Evolutionary conservation across 2,888 invertebrate genomes (phyloP).

Genomic region (Drosophila ustulata): DNA sequence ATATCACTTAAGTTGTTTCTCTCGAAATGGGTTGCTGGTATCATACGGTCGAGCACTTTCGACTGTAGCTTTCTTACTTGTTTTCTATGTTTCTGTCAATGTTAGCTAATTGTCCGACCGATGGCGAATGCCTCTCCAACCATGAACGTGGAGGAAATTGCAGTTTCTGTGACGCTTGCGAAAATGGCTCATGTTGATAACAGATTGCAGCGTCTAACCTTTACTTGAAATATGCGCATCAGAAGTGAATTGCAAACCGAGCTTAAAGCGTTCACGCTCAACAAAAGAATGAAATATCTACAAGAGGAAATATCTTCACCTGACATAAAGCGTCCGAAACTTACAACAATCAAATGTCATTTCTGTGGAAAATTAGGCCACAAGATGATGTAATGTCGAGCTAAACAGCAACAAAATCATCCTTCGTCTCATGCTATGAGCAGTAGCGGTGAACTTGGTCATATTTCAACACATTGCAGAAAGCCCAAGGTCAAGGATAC

Average conservation of each 20-base stretch:
- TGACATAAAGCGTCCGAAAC: slow-evolving; percentile 7
- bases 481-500: no score
- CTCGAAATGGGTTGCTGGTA: no score
- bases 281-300: slow-evolving; percentile 3
- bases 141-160: slow-evolving; percentile 26
- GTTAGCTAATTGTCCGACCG: no score
- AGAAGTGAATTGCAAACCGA: slow-evolving; percentile 7
- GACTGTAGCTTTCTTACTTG: no score
- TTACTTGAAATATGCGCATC: slow-evolving; percentile 16
- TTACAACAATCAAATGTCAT: slow-evolving; percentile 16
- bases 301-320: slow-evolving; percentile 3
- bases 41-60: no score
- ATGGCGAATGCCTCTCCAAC: no score
- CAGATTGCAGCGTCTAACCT: slow-evolving; percentile 25
- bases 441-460: not conserved
- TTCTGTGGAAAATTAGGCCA: slow-evolving; percentile 22
- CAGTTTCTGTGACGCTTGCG: slow-evolving; percentile 29
- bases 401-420: slow-evolving; percentile 17
- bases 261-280: not conserved
- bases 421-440: not conserved
- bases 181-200: slow-evolving; percentile 28
- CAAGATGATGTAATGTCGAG: slow-evolving; percentile 5
- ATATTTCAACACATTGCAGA: no score
- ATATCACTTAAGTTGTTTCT: no score
- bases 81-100: no score